phyloP scores from a whole-genome alignment of 2,113 vertebrate genomes.

The Tragelaphus scriptus region DNA sequence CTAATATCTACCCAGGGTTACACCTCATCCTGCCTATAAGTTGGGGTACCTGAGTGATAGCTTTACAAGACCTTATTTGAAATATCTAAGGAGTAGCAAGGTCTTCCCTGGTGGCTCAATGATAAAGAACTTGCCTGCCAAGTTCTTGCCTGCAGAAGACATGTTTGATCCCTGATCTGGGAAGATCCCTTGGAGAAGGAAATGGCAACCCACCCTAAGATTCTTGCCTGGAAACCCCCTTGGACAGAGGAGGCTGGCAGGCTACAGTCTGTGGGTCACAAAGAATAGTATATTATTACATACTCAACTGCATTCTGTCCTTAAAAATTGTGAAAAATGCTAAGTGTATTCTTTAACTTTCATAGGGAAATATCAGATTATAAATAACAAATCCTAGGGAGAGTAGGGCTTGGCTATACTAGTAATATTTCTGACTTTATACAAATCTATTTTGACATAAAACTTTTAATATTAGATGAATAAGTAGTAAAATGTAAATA shows the following conservation, averaged over 20 bases:
- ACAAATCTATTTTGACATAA: neutral
- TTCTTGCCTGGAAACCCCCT: neutral
- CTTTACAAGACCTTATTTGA: neutral
- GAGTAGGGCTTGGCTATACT: neutral
- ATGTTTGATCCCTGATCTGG: neutral
- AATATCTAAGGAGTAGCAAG: neutral
- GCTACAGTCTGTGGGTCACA: neutral
- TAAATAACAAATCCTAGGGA: neutral
- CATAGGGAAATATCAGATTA: neutral
- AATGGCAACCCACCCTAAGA: neutral
- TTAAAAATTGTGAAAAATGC: neutral
- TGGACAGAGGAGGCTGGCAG: neutral
- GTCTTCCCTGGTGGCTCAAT: neutral
- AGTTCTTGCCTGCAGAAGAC: neutral
- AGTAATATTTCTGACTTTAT: neutral
- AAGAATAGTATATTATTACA: slow-evolving; percentile 21
- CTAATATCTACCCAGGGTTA: no score
- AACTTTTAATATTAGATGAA: neutral
- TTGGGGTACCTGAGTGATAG: no score
- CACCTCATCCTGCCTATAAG: neutral
- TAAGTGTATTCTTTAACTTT: neutral
- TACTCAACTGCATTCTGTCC: neutral
- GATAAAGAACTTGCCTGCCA: neutral
- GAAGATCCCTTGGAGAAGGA: neutral
- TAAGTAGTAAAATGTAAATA: neutral